Evolutionary conservation across 2,113 vertebrate genomes (phyloP).

Genomic region (Chloroceryle aenea): DNA sequence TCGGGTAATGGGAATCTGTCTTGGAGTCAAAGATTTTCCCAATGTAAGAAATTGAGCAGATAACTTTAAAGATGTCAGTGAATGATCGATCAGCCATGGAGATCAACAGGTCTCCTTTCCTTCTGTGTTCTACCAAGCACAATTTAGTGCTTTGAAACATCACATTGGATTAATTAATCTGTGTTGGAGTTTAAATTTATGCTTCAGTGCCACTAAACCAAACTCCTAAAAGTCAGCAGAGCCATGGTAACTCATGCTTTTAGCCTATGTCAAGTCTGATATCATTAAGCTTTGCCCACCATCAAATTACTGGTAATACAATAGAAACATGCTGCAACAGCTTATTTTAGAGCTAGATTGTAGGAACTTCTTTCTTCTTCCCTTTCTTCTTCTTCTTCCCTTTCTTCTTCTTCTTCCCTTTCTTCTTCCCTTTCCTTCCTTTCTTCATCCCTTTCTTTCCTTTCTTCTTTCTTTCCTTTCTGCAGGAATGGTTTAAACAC

Average conservation of each 20-base stretch:
- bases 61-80: not conserved
- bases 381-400: not conserved
- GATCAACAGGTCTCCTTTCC: not conserved
- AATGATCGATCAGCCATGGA: not conserved
- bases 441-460: too few relatives aligned
- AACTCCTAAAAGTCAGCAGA: not conserved
- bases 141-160: not conserved
- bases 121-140: not conserved
- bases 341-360: not conserved
- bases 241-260: not conserved
- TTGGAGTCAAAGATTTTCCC: not conserved
- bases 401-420: too few relatives aligned
- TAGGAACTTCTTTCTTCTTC: not conserved
- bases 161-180: not conserved
- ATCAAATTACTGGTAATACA: not conserved
- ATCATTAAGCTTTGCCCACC: not conserved
- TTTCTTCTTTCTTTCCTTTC: not conserved
- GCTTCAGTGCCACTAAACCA: not conserved
- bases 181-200: not conserved
- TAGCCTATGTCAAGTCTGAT: not conserved
- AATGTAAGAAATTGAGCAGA: not conserved
- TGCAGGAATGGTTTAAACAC: not conserved
- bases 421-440: too few relatives aligned
- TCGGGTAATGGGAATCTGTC: not conserved
- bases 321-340: not conserved